Evolutionary conservation across 2,113 vertebrate species (phyloP).

Genomic region (Rhinoderma darwinii): DNA sequence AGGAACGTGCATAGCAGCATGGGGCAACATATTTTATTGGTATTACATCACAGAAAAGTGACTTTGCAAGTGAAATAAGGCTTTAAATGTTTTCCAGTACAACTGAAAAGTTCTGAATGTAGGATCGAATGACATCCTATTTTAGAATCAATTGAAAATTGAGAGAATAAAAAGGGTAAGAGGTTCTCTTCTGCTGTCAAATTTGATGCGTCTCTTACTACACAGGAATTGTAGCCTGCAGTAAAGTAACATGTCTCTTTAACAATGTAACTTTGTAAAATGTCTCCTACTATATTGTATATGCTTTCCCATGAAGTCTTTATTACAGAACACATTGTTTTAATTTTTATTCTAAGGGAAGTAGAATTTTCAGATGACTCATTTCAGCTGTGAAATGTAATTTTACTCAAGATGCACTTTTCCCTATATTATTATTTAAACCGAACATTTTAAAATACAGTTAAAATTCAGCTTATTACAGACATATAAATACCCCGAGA

Average conservation of each 20-base stretch:
- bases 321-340: slow-evolving; percentile 10
- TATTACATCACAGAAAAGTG: not conserved
- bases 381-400: not conserved
- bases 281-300: slow-evolving; percentile 16
- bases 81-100: not conserved
- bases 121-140: slow-evolving; percentile 1
- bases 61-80: not conserved
- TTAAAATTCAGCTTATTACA: slow-evolving; percentile 39
- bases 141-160: not conserved
- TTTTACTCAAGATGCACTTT: not conserved
- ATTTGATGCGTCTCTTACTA: not conserved
- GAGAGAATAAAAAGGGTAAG: not conserved
- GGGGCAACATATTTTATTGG: not conserved
- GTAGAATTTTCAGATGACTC: not conserved
- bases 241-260: slow-evolving; percentile 25
- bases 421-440: slow-evolving; percentile 13
- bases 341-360: not conserved
- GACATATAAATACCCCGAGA: slow-evolving; percentile 35
- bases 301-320: not conserved
- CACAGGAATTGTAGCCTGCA: no score
- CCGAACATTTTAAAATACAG: slow-evolving; percentile 32
- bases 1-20: not conserved
- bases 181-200: slow-evolving; percentile 6
- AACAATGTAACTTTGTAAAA: slow-evolving; percentile 6
- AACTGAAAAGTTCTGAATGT: not conserved